Evolutionary conservation across 2,888 invertebrate species (phyloP).

Genomic region (Bellardia pandia): DNA sequence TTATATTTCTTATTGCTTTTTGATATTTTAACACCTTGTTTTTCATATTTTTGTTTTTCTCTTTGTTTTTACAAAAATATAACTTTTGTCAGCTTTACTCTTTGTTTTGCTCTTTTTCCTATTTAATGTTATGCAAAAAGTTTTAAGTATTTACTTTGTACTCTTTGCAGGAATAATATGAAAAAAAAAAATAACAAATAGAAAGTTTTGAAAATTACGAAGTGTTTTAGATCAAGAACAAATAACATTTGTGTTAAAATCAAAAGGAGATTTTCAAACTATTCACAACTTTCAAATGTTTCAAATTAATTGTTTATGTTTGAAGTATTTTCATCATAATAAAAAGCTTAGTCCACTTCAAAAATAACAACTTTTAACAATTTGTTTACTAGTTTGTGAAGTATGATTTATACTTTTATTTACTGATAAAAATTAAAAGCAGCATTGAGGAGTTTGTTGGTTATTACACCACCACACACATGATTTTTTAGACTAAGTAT

Average conservation of each 20-base stretch:
- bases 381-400: too few relatives aligned
- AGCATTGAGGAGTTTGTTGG: too few relatives aligned
- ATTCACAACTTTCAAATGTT: too few relatives aligned
- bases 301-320: too few relatives aligned
- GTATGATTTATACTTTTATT: too few relatives aligned
- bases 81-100: conserved; percentile 16
- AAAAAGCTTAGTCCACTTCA: too few relatives aligned
- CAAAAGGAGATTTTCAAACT: background rate
- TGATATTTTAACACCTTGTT: conserved; percentile 28
- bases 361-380: too few relatives aligned
- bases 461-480: too few relatives aligned
- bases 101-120: background rate
- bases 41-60: background rate
- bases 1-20: conserved; percentile 6
- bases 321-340: too few relatives aligned
- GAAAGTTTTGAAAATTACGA: background rate
- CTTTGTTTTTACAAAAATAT: too few relatives aligned
- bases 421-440: too few relatives aligned
- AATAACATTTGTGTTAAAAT: background rate
- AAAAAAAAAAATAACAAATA: background rate
- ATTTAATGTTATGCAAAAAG: conserved; percentile 14
- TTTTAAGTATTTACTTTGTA: background rate
- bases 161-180: background rate
- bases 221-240: background rate
- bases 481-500: too few relatives aligned